phyloP scores from a whole-genome alignment of 1,140 invertebrate genomes.

The Helicorthomorpha holstii region DNA sequence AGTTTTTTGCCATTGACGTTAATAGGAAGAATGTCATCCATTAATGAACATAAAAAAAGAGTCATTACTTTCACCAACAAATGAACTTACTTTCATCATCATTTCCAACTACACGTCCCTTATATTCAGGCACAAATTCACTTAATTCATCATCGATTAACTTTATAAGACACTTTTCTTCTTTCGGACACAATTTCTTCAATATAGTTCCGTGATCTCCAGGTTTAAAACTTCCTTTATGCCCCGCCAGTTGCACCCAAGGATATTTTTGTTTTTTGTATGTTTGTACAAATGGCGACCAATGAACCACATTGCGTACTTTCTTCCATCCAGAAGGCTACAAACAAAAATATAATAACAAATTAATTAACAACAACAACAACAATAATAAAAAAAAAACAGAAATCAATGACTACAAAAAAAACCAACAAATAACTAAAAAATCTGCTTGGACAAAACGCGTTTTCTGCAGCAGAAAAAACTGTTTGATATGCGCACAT shows the following conservation, averaged over 20 bases:
- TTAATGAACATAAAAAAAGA: no score
- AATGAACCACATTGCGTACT: constrained; percentile 78
- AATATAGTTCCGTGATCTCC: constrained; percentile 81
- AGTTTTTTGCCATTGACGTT: no score
- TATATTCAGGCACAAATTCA: constrained; percentile 80
- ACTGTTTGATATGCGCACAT: no score
- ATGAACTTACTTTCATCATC: constrained; percentile 67
- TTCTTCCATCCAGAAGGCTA: constrained; percentile 86
- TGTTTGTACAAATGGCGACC: constrained; percentile 90
- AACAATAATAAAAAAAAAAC: not conserved
- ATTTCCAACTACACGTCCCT: constrained; percentile 55
- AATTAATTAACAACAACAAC: not conserved
- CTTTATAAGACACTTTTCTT: constrained; percentile 67
- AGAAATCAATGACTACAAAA: not conserved
- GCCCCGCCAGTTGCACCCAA: constrained; percentile 86
- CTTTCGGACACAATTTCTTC: constrained; percentile 77
- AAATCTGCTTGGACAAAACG: not conserved
- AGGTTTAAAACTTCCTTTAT: constrained; percentile 84
- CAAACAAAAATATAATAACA: constrained; percentile 19
- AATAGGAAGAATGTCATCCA: no score
- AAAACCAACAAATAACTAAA: not conserved
- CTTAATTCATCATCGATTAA: constrained; percentile 72
- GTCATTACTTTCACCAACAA: no score
- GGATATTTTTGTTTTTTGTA: constrained; percentile 90
- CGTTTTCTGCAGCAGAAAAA: no score